Evolutionary conservation across 1,140 invertebrate genomes (phyloP).

Genomic region (Ooceraea biroi): DNA sequence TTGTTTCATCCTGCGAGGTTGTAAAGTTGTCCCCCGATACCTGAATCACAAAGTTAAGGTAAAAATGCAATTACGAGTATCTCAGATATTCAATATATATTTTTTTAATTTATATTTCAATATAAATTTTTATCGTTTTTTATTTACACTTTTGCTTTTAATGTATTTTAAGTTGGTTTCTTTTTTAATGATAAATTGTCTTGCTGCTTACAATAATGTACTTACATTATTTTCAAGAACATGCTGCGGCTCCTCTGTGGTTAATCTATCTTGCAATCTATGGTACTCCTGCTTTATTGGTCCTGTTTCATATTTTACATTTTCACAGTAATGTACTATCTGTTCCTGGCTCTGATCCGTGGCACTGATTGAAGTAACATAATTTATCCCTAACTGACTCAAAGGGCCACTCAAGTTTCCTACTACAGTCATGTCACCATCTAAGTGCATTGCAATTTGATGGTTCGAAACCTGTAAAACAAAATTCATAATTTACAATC

Average conservation of each 20-base stretch:
- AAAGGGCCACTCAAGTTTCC: slow-evolving; percentile 81
- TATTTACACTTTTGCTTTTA: not conserved
- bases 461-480: slow-evolving; percentile 81
- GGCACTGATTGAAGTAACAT: slow-evolving; percentile 82
- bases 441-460: slow-evolving; percentile 83
- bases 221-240: slow-evolving; percentile 78
- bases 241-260: slow-evolving; percentile 65
- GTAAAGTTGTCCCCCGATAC: slow-evolving; percentile 65
- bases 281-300: slow-evolving; percentile 80
- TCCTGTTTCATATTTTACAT: slow-evolving; percentile 81
- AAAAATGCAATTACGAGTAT: not conserved
- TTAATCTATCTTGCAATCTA: slow-evolving; percentile 78
- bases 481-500: not conserved
- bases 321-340: slow-evolving; percentile 82
- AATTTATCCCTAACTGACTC: slow-evolving; percentile 84
- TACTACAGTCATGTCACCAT: slow-evolving; percentile 84
- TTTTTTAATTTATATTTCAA: not conserved
- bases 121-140: slow-evolving; percentile 2
- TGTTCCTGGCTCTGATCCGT: slow-evolving; percentile 77
- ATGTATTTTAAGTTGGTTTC: not conserved
- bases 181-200: not conserved
- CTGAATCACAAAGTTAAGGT: slow-evolving; percentile 51
- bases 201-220: slow-evolving; percentile 6
- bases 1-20: slow-evolving; percentile 60
- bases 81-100: not conserved